Evolutionary conservation across 53 echinoderm and acorn worm species (phyloP), one percentile per base, ranked within the genome.

Genomic region (Echinometra lucunter): DNA sequence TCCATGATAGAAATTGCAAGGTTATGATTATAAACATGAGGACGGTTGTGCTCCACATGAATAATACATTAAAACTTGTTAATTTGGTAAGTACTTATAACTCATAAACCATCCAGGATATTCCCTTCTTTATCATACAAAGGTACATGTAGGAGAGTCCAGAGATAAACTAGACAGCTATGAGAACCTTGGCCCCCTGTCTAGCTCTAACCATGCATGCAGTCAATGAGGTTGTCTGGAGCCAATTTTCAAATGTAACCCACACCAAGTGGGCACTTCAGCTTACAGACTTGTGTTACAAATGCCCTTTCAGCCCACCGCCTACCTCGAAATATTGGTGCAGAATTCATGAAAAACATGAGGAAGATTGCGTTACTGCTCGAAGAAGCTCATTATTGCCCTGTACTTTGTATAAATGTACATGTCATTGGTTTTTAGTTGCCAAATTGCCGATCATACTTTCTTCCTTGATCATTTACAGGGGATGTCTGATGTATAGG

Each of bases 351-450:
- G 85, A 85, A 85, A 85, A 85, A 85, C 85, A 53, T 85, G 45
- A 85, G 85, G 28, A 49, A 49, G 47, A 85, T 85, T 49, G 85
- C 85, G 85, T 85, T 85, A 85, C 85, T 6, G 15, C 21, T 12
- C 13, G 12, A 1, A 85, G 47, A 28, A 49, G 85, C 85, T 85
- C 49, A 49, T 85, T 47, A 85, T 16, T 49, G 85, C 85, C 0
- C 28, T 28, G 49, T 85, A 49, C 85, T 47, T 45, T 49, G 85
- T 85, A 85, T 85, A 85, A 85, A 85, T 49, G 85, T 85, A n/a
- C 85, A 85, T 85, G 85, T 49, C 85, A 49, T 85, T 85, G 85
- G 85, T 85, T 28, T 85, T 47, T 28, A 49, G 85, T 85, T 47
- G 45, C 85, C 49, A 85, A 49, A n/a, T 47, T 85, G 15, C 53